Evolutionary conservation across 37 sponge, comb jelly and placozoan species (phyloP).

Genomic region (Dysidea cf. avara): DNA sequence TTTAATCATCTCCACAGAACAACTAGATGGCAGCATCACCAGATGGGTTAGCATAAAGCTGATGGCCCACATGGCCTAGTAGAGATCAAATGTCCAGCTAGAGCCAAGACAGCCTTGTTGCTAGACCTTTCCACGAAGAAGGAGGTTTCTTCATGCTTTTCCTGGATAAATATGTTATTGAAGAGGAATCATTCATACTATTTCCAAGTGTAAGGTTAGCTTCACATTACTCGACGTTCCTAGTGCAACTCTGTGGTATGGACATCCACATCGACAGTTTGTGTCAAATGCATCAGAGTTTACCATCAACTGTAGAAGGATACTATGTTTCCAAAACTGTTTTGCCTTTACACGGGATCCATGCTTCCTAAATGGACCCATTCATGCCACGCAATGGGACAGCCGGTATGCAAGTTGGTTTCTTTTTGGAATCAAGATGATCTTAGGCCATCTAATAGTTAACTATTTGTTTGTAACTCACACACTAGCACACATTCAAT

Average conservation of each 20-base stretch:
- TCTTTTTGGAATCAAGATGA: too few relatives aligned
- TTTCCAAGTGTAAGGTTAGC: background rate
- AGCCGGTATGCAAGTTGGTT: background rate
- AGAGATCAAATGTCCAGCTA: slow-evolving; percentile 23
- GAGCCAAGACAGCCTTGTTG: background rate
- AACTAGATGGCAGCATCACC: too few relatives aligned
- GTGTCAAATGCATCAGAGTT: background rate
- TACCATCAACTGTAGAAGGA: background rate
- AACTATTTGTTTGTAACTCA: too few relatives aligned
- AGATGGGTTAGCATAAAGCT: background rate
- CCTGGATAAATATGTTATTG: background rate
- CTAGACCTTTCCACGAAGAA: too few relatives aligned
- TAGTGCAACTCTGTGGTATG: background rate
- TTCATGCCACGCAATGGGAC: background rate
- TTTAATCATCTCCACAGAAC: background rate
- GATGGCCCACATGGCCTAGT: slow-evolving; percentile 5
- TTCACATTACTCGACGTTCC: too few relatives aligned
- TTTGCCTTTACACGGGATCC: background rate
- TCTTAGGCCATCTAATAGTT: too few relatives aligned
- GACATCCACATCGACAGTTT: background rate
- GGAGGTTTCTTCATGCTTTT: too few relatives aligned
- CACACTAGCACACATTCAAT: too few relatives aligned
- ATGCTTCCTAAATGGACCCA: background rate
- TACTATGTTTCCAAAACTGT: background rate
- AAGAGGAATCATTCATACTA: background rate